phyloP scores from a whole-genome alignment of 2,113 vertebrate species.

The Talpa occidentalis region DNA sequence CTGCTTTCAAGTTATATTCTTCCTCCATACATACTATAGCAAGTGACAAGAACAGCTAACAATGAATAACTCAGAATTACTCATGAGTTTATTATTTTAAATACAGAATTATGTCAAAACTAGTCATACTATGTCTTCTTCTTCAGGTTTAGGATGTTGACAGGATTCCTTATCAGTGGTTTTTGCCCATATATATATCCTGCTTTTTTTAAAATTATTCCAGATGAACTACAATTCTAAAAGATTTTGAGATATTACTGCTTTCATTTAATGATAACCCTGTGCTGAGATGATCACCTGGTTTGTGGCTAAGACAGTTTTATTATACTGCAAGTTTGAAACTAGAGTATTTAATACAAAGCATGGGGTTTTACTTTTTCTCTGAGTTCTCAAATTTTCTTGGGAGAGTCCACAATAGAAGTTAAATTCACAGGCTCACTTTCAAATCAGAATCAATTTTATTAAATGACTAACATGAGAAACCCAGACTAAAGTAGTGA shows the following conservation, averaged over 20 bases:
- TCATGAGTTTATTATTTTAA: neutral
- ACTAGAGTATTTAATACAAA: conserved; percentile 55
- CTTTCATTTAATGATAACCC: neutral
- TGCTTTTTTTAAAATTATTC: neutral
- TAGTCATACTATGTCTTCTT: neutral
- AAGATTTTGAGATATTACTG: neutral
- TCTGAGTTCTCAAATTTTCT: conserved; percentile 51
- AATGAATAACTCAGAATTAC: neutral
- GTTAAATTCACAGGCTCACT: conserved; percentile 54
- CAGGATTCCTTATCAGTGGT: neutral
- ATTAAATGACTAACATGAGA: conserved; percentile 59
- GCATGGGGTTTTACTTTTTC: neutral
- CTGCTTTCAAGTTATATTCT: neutral
- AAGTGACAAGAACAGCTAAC: neutral
- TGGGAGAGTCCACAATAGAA: neutral
- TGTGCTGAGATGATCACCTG: neutral
- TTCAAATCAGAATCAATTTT: conserved; percentile 66
- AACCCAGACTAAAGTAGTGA: conserved; percentile 45
- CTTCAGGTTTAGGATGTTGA: neutral
- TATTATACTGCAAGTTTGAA: conserved; percentile 57
- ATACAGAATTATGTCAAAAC: neutral
- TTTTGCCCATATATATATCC: neutral
- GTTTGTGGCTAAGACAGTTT: neutral
- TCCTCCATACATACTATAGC: neutral
- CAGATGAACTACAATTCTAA: neutral